These are phyloP conservation scores for Drosophila tripunctata DNA, from an alignment of 2,888 invertebrate genomes.

Conservation along the genomic window DNA sequence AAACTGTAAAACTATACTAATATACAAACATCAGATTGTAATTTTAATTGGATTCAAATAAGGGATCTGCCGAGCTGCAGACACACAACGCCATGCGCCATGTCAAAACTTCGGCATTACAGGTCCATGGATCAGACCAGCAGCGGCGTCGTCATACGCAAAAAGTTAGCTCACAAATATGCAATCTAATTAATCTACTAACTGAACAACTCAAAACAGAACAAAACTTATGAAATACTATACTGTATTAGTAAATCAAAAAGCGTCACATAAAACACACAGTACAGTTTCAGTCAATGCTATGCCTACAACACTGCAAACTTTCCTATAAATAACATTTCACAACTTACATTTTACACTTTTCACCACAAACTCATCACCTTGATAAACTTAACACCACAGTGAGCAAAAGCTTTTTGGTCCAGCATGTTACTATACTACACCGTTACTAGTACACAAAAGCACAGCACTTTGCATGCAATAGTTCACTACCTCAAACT, in stretches of 20 bases:
- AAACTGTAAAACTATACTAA: neutral
- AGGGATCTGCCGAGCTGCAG: constrained; percentile 68
- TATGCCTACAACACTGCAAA: neutral
- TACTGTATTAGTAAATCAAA: too few species aligned
- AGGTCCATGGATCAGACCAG: constrained; percentile 87
- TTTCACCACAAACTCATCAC: constrained; percentile 8
- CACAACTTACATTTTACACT: neutral
- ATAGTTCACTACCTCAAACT: neutral
- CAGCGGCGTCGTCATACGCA: constrained; percentile 82
- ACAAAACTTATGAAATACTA: neutral
- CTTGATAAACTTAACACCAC: neutral
- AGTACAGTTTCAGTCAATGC: constrained; percentile 1
- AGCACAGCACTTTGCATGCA: constrained; percentile 1
- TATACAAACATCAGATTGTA: neutral
- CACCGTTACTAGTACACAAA: constrained; percentile 30
- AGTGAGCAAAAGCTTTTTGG: constrained; percentile 5
- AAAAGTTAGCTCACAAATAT: constrained; percentile 82
- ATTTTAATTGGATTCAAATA: constrained; percentile 23
- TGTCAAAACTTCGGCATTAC: constrained; percentile 92
- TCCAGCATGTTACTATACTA: constrained; percentile 20
- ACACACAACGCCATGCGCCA: constrained; percentile 86
- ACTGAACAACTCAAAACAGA: neutral
- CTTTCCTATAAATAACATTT: constrained; percentile 9
- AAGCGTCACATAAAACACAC: constrained; percentile 1
- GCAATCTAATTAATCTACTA: constrained; percentile 1